Base-by-base conservation (phyloP, 2,797 vertebrate genomes). In the Merluccius polli region DNA sequence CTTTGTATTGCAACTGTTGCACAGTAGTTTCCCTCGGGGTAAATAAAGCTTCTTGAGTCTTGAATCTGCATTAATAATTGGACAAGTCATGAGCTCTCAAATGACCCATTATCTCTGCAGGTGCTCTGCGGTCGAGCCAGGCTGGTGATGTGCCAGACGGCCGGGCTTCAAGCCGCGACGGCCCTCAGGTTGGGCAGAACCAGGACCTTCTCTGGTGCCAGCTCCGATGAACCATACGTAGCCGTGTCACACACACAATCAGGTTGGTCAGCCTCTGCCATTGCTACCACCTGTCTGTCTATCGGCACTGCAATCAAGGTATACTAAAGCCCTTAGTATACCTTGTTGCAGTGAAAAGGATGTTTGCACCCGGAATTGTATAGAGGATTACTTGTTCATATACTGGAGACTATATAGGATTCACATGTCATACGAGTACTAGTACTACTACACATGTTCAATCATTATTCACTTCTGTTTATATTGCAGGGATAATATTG, bases 211-310 rank as follows among this genome's bases (percentile, higher is more conserved):
- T 98, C 96, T 77, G 92, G 97, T 65, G 95, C 96, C 0, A 95
- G 95, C 78, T 97, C 96, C 13, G 96, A 98, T 74, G 97, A 97
- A 87, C 94, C 96, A 11, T 95, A 96, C 36, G 72, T 97, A 33
- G 85, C 94, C 6, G 83, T 94, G 73, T 90, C 96, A 63, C 94
- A 92, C 72, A 88, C 95, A 41, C 93, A 96, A 80, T 90, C 97
- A 81, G 95, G 97, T 98, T 89, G 75, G 79, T 67, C 11, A 69
- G 6, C 35, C 63, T 67, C 67, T 15, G 35, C 36, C 36, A 71
- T 30, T 4, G 16, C 32, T 70, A 30, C 29, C 30, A 12, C 10
- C n/a, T 13, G 2, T 30, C 24, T 70, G 30, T 30, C 65, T 10
- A 29, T 11, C n/a, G 0, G 59, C 24, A 1, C 24, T 63, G 18